A percentile compares a stretch with the other conserved stretches of the same genome.
Conservation (phyloP, 23 tunicate species). For the Trididemnum clinides region DNA sequence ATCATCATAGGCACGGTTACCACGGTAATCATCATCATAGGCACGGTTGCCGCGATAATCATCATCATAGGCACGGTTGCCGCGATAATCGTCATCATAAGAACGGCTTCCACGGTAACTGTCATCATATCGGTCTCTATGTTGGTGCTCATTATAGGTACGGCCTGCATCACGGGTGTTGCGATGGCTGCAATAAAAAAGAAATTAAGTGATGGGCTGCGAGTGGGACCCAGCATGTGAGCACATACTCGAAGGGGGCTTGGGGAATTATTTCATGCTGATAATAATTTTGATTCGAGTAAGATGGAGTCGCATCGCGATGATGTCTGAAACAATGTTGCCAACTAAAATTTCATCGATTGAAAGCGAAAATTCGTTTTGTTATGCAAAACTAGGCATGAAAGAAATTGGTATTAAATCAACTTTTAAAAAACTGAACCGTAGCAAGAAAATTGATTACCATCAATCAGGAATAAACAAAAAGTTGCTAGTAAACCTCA, state of each 20-base stretch:
- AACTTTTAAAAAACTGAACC: too few species aligned
- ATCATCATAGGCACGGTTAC: neutral
- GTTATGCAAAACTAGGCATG: too few species aligned
- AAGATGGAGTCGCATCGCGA: neutral
- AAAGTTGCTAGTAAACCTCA: too few species aligned
- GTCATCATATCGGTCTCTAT: too few species aligned
- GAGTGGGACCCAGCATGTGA: too few species aligned
- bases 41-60: conserved; percentile 12
- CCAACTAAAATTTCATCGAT: neutral
- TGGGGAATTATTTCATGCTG: conserved; percentile 28
- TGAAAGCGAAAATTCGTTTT: too few species aligned
- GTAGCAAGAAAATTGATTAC: too few species aligned
- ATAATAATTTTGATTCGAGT: conserved; percentile 23
- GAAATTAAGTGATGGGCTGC: neutral
- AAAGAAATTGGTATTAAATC: too few species aligned
- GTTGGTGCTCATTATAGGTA: neutral
- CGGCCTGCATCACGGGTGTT: neutral
- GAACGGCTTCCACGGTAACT: neutral
- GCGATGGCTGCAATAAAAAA: neutral
- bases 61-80: conserved; percentile 16
- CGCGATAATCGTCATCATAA: neutral
- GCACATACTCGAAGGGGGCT: neutral
- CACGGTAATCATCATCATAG: neutral
- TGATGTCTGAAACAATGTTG: conserved; percentile 5
- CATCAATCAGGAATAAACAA: too few species aligned